Base-by-base conservation (phyloP, 2,888 invertebrate species). In the Baronia brevicornis region DNA sequence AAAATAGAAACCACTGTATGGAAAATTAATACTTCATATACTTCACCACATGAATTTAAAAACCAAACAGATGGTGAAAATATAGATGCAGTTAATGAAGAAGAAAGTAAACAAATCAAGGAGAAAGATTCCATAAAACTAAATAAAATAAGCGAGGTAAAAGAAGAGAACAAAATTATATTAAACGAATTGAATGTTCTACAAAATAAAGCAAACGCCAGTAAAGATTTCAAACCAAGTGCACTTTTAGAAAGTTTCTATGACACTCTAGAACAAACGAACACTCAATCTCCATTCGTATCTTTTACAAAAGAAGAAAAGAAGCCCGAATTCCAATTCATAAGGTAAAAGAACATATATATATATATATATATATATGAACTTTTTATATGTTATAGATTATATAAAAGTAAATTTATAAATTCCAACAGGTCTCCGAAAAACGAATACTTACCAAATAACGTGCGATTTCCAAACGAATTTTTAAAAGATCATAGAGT, bases 201-300 rank as follows among this genome's bases (percentile, higher is more conserved):
- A n/a, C 40, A 49, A 13, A 48, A 43, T n/a, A 50, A 48, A 15
- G 39, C 37, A 3, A 19, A 30, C n/a, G 28, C 26, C n/a, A 60
- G 61, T 25, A 46, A 41, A 12, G 48, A 46, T n/a, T 87, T 87
- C 39, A 77, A 67, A 29, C 87, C 87, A 2, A 88, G 87, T 51
- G 84, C 74, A 5, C 85, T 79, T 45, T 41, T 87, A 14, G 84
- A 79, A 7, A 69, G 63, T 18, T 73, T 72, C 41, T 75, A 77
- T 41, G 87, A 77, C 22, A 60, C 55, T 22, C 67, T 77, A 38
- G 46, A 52, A 3, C 33, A 40, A 1, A 58, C 64, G 0, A 60
- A n/a, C n/a, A n/a, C 63, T 0, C 55, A 34, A 30, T 38, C 49
- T 1, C 43, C 46, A 2, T 33, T 44, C 5, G 50, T 38, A 0